Conservation (phyloP, 2,113 vertebrate species). For the Cyprinodon brontotheroides region DNA sequence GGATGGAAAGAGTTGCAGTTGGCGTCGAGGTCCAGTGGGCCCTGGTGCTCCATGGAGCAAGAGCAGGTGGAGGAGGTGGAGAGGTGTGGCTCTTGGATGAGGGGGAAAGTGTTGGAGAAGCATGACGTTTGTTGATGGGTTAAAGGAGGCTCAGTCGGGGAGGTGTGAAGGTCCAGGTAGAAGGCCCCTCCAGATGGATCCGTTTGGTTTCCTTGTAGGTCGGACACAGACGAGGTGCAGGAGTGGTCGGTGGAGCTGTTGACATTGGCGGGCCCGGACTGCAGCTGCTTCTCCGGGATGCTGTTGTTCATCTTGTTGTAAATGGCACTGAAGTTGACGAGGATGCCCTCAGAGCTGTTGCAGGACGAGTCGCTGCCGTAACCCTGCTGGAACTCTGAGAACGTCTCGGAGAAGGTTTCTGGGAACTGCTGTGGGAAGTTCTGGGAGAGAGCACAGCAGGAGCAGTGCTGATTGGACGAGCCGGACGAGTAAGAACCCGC, state of each 20-base stretch:
- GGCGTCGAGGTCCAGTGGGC: constrained; percentile 86
- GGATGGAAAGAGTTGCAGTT: constrained; percentile 94
- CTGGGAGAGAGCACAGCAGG: constrained; percentile 85
- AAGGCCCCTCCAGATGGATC: constrained; percentile 77
- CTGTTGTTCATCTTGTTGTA: constrained; percentile 90
- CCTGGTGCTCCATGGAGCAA: constrained; percentile 77
- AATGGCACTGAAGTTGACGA: constrained; percentile 95
- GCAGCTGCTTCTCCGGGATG: constrained; percentile 77
- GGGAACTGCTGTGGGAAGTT: constrained; percentile 76
- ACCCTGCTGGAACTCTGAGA: constrained; percentile 85
- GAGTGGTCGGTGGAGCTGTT: constrained; percentile 86
- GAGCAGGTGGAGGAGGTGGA: constrained; percentile 83
- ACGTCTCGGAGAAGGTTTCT: constrained; percentile 74
- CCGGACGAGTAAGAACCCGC: constrained; percentile 80
- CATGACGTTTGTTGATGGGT: constrained; percentile 35
- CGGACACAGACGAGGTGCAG: constrained; percentile 86
- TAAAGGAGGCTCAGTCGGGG: constrained; percentile 84
- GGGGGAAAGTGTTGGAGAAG: constrained; percentile 74
- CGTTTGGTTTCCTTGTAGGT: constrained; percentile 45
- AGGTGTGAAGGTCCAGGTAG: constrained; percentile 94
- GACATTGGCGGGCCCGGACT: constrained; percentile 76
- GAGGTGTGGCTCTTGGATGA: constrained; percentile 74
- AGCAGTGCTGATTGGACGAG: constrained; percentile 74
- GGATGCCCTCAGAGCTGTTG: constrained; percentile 93
- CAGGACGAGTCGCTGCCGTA: constrained; percentile 94